These are phyloP conservation scores for Psittacula cyanocephala DNA, from an alignment of 2,113 vertebrate genomes.

Conservation along the genomic window DNA sequence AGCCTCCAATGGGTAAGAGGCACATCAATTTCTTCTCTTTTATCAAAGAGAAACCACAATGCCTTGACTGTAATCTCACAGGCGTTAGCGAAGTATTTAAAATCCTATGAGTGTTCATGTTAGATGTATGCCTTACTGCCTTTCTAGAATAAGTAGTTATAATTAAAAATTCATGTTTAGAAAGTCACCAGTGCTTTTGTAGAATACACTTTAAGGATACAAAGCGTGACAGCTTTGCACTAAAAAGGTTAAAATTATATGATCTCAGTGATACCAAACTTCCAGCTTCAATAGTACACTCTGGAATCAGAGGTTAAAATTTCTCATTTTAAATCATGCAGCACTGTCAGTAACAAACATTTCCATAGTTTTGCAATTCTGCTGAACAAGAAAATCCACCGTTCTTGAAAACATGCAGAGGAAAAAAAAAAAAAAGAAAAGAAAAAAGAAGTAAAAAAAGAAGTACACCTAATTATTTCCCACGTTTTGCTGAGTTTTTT, in stretches of 20 bases:
- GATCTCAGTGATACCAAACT: neutral
- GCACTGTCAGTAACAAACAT: neutral
- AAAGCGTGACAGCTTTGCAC: neutral
- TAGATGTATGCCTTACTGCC: neutral
- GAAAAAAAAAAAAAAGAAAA: neutral
- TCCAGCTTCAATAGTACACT: neutral
- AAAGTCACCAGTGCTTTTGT: neutral
- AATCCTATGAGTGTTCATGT: neutral
- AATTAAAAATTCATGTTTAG: neutral
- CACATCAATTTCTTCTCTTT: neutral
- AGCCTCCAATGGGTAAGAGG: neutral
- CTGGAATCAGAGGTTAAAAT: neutral
- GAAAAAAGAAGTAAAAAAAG: neutral
- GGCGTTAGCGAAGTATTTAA: neutral
- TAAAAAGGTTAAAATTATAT: neutral
- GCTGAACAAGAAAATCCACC: neutral
- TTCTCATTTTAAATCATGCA: neutral
- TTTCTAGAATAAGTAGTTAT: neutral
- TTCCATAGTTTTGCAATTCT: neutral
- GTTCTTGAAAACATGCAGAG: constrained; percentile 10
- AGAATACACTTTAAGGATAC: neutral
- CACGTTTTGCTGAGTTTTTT: constrained; percentile 41
- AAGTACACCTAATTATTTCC: constrained; percentile 45
- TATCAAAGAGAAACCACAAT: neutral
- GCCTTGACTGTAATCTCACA: neutral